These are phyloP conservation scores for Lagria hirta DNA, from an alignment of 2,888 invertebrate species.

Conservation along the genomic window DNA sequence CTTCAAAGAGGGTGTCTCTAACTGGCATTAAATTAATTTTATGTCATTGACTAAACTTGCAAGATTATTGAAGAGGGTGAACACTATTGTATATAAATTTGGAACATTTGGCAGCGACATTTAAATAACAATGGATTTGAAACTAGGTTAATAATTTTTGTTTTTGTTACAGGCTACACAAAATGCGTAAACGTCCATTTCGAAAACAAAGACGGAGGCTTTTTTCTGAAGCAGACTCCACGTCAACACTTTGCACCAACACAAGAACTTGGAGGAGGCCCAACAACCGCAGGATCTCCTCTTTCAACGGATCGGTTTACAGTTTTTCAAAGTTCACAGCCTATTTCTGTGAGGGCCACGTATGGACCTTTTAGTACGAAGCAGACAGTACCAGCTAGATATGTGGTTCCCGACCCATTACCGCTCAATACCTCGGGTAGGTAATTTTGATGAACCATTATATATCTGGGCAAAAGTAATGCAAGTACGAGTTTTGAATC, in stretches of 20 bases:
- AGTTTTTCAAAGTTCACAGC: slow-evolving; percentile 87
- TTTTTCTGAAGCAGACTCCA: slow-evolving; percentile 82
- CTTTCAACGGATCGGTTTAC: slow-evolving; percentile 87
- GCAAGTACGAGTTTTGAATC: neutral
- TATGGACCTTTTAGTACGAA: slow-evolving; percentile 95
- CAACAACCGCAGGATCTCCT: slow-evolving; percentile 63
- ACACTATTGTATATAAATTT: too few relatives aligned
- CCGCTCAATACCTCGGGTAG: slow-evolving; percentile 50
- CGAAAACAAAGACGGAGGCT: slow-evolving; percentile 88
- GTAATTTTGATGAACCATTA: slow-evolving; percentile 10
- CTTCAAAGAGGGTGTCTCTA: too few relatives aligned
- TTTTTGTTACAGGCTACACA: slow-evolving; percentile 64
- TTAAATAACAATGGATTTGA: neutral
- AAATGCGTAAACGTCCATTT: slow-evolving; percentile 85
- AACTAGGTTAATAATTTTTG: neutral
- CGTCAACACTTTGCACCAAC: slow-evolving; percentile 65
- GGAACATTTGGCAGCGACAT: too few relatives aligned
- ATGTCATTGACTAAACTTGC: too few relatives aligned
- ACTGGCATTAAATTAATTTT: too few relatives aligned
- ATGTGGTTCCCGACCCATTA: slow-evolving; percentile 82
- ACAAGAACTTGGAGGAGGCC: slow-evolving; percentile 33
- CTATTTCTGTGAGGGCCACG: slow-evolving; percentile 86
- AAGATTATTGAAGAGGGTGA: too few relatives aligned
- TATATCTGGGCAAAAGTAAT: neutral
- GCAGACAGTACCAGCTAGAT: slow-evolving; percentile 88